Percentiles rank a stretch among this genome's conserved stretches.
Conservation (phyloP, 2,888 invertebrate species). For the Chrysomela aeneicollis region DNA sequence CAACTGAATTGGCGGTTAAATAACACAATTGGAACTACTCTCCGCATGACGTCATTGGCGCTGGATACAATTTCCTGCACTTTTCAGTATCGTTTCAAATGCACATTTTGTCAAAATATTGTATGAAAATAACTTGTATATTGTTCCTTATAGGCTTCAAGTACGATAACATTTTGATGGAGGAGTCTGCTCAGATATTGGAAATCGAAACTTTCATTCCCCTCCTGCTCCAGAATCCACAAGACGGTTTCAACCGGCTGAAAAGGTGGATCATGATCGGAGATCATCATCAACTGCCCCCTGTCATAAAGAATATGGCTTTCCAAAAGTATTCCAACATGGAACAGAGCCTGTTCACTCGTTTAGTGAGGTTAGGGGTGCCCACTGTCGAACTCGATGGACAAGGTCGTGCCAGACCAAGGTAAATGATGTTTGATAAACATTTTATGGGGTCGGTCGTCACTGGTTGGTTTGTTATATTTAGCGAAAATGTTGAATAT, state of each 20-base stretch:
- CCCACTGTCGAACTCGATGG: conserved; percentile 98
- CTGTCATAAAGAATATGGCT: conserved; percentile 99
- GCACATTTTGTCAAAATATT: too few relatives aligned
- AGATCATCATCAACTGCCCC: conserved; percentile 98
- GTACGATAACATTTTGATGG: conserved; percentile 99
- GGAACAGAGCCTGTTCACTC: conserved; percentile 98
- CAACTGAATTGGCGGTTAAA: too few relatives aligned
- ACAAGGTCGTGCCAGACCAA: conserved; percentile 93
- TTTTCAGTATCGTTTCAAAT: too few relatives aligned
- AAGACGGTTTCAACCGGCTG: conserved; percentile 93
- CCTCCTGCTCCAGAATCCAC: conserved; percentile 95
- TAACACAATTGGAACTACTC: too few relatives aligned
- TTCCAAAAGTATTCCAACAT: conserved; percentile 99
- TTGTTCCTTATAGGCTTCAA: conserved; percentile 82
- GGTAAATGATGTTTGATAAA: conserved; percentile 61
- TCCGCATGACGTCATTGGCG: too few relatives aligned
- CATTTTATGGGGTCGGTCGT: neutral
- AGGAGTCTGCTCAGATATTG: conserved; percentile 97
- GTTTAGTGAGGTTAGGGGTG: conserved; percentile 94
- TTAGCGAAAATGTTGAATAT: too few relatives aligned
- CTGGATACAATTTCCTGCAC: too few relatives aligned
- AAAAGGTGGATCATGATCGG: conserved; percentile 99
- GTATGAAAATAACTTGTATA: too few relatives aligned
- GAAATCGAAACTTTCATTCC: conserved; percentile 99
- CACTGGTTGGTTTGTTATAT: neutral